Conservation (phyloP, 1,140 invertebrate species). For the Parapsyche elsis region DNA sequence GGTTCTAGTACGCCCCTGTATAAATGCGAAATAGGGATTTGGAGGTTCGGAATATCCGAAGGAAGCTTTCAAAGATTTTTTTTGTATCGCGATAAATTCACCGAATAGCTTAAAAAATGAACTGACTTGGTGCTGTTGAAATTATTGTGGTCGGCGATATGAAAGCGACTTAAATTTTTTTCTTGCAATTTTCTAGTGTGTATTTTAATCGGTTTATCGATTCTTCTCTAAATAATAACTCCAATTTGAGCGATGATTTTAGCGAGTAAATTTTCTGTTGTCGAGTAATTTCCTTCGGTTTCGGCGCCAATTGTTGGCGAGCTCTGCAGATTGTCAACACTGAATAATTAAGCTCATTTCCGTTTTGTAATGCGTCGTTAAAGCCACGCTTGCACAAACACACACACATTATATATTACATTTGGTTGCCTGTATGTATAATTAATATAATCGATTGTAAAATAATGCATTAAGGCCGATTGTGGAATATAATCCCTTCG, state of each 20-base stretch:
- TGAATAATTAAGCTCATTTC: slow-evolving; percentile 30
- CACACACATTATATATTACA: background rate
- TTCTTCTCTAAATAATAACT: too few species aligned
- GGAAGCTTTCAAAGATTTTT: too few species aligned
- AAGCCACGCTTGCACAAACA: slow-evolving; percentile 16
- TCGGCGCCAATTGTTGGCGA: background rate
- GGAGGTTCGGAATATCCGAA: too few species aligned
- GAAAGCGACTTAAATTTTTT: too few species aligned
- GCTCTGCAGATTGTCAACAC: slow-evolving; percentile 21
- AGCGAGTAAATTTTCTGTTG: background rate
- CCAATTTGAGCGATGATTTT: background rate
- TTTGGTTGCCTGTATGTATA: background rate
- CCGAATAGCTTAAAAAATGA: too few species aligned
- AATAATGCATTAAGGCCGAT: too few species aligned
- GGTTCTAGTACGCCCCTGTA: background rate
- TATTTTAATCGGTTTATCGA: too few species aligned
- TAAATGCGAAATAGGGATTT: background rate
- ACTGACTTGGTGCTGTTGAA: too few species aligned
- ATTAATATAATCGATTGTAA: background rate
- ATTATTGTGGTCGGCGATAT: too few species aligned
- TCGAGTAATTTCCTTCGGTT: background rate
- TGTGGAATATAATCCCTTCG: too few species aligned
- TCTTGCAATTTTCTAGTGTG: too few species aligned
- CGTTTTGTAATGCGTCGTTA: slow-evolving; percentile 22
- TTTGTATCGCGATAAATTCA: too few species aligned